Evolutionary conservation across 1,140 invertebrate genomes (phyloP), one percentile per base, ranked within the genome.

Genomic region (Galleria mellonella): DNA sequence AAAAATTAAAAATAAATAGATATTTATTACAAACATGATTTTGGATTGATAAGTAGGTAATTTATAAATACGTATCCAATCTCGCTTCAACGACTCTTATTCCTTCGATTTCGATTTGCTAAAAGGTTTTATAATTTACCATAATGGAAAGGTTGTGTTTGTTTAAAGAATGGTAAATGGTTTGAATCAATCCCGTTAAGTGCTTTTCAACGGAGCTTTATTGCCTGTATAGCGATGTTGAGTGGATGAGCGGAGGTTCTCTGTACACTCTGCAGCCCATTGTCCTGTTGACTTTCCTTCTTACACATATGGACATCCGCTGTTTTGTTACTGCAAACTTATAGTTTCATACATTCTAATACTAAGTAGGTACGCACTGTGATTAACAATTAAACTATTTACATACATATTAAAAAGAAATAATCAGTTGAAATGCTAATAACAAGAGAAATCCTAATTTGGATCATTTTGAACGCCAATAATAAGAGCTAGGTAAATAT

Each of bases 91-190:
- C 43, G 32, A 48, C 48, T 65, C 57, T 51, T 61, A 51, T 51
- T 56, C 52, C 54, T 70, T 71, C 56, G 62, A 62, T 58, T 74
- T 72, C 72, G 69, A 81, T 83, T 76, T 83, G 68, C 73, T 85
- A 77, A 84, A 83, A 84, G 77, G 78, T 83, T 83, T 84, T 85
- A 79, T 79, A 84, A 81, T 83, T 83, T 76, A 78, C 67, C 72
- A 72, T 78, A 86, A 83, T 84, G 78, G 77, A 84, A 81, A 78
- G 71, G 73, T 77, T 81, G 73, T 85, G 77, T 86, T 85, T 87
- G 73, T 87, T 83, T 83, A 81, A 84, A 84, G 81, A 87, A 83
- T 85, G 74, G 83, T 82, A 83, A 87, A 86, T 87, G 77, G 79
- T 84, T 71, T 79, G 79, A 86, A 86, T 86, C 83, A 87, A 86